These are phyloP conservation scores for Spodoptera picta DNA, from an alignment of 2,888 invertebrate species.

Conservation along the genomic window DNA sequence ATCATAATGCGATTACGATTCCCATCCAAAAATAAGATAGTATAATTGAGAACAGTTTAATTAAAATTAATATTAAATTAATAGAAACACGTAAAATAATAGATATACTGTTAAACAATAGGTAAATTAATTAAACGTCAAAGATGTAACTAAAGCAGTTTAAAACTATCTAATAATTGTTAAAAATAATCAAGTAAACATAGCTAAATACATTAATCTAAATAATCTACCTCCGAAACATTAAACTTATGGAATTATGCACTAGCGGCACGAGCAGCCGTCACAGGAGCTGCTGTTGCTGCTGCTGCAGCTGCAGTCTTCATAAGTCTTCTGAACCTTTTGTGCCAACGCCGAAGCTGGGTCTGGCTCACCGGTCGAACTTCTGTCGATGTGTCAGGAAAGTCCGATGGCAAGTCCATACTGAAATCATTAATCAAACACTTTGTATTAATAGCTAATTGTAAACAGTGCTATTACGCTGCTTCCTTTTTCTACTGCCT, in stretches of 20 bases:
- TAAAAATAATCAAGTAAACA: slow-evolving; percentile 9
- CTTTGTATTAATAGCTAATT: no score
- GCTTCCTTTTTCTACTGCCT: no score
- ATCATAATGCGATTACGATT: no score
- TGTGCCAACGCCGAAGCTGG: slow-evolving; percentile 76
- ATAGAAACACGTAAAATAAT: neutral
- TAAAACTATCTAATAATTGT: neutral
- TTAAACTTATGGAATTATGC: slow-evolving; percentile 13
- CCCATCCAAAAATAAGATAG: no score
- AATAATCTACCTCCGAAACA: slow-evolving; percentile 1
- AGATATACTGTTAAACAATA: neutral
- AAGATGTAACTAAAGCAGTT: neutral
- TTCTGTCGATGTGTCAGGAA: slow-evolving; percentile 68
- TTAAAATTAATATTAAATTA: neutral
- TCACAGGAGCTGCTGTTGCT: no score
- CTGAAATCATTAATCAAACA: slow-evolving; percentile 37
- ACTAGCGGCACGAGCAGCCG: neutral
- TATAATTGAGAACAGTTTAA: no score
- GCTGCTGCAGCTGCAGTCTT: slow-evolving; percentile 35
- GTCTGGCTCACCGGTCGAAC: slow-evolving; percentile 67
- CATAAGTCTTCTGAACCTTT: slow-evolving; percentile 68
- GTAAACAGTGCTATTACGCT: no score
- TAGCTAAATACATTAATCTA: neutral
- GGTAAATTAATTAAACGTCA: neutral
- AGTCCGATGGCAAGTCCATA: slow-evolving; percentile 66